Evolutionary conservation across 1,140 invertebrate species (phyloP).

Genomic region (Lasioglossum baleicum): DNA sequence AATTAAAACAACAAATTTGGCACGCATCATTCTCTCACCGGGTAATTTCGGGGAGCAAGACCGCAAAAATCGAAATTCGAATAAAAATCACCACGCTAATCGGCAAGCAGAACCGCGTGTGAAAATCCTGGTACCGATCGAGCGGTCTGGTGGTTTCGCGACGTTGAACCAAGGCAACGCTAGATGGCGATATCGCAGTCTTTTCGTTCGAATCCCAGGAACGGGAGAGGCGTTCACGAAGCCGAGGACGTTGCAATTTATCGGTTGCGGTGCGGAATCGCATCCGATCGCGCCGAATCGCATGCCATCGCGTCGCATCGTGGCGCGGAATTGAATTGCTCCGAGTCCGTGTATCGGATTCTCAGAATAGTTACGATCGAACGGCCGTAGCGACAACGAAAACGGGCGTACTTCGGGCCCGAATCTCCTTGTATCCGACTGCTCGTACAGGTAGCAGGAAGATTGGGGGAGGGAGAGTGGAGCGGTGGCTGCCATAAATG

Average conservation of each 20-base stretch:
- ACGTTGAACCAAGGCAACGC: constrained; percentile 28
- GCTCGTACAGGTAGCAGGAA: constrained; percentile 34
- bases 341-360: too few relatives aligned
- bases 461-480: constrained; percentile 30
- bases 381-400: too few relatives aligned
- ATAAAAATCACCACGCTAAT: too few relatives aligned
- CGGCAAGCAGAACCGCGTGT: too few relatives aligned
- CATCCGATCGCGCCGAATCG: background rate
- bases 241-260: constrained; percentile 8
- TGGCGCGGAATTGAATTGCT: background rate
- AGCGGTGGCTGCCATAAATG: constrained; percentile 57
- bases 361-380: too few relatives aligned
- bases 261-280: constrained; percentile 3
- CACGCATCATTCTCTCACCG: too few relatives aligned
- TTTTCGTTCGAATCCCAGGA: constrained; percentile 25
- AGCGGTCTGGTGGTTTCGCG: background rate
- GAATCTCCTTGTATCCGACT: constrained; percentile 27
- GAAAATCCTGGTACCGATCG: constrained; percentile 33
- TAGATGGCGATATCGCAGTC: constrained; percentile 57
- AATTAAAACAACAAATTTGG: too few relatives aligned
- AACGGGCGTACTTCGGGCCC: too few relatives aligned
- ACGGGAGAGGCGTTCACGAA: constrained; percentile 16
- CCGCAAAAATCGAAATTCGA: too few relatives aligned
- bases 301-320: too few relatives aligned
- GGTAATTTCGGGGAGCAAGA: too few relatives aligned